Base-by-base conservation (phyloP, 2,113 vertebrate genomes). In the Onychostruthus taczanowskii region DNA sequence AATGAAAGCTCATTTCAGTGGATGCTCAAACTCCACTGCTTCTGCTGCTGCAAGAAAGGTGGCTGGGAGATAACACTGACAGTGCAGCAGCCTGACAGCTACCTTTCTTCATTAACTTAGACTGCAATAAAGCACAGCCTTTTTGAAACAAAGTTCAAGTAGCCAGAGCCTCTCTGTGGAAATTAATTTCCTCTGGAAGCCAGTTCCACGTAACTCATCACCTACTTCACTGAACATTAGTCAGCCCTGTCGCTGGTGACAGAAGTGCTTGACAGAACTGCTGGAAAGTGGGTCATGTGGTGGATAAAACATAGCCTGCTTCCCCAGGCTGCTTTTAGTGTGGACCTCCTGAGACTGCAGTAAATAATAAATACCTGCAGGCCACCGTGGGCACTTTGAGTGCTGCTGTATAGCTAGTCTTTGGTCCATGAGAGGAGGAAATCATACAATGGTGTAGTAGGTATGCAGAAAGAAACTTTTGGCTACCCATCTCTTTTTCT, bases 81-180 rank as follows among this genome's bases (percentile, higher is more conserved):
- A 14, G 44, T 5, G 6, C 35, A 23, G 67, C 22, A 41, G 35
- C 35, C 55, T 81, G 84, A 77, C 93, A 94, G 86, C 87, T 79
- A 69, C 75, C 84, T 89, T 78, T 69, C 81, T 84, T 84, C 77
- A 94, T 83, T 81, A 39, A 91, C 83, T 76, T 30, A 76, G 49
- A 26, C 46, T 43, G 79, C 92, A 93, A 85, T 91, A 95, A 97
- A 96, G 72, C 35, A 74, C 67, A 80, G 80, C 52, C 68, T 80
- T 81, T 96, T 92, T 31, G 89, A 97, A 96, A 92, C 77, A 91
- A 94, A 90, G 94, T 82, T 96, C 86, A 73, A 94, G 95, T 91
- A 96, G 79, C 92, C 66, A 92, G 89, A 93, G 58, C 58, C 70
- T 82, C 81, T 46, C 58, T 16, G 62, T 75, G 41, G 63, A 88